These are phyloP conservation scores for Scrobipalpa atriplicella DNA, from an alignment of 2,888 invertebrate genomes.

Conservation along the genomic window DNA sequence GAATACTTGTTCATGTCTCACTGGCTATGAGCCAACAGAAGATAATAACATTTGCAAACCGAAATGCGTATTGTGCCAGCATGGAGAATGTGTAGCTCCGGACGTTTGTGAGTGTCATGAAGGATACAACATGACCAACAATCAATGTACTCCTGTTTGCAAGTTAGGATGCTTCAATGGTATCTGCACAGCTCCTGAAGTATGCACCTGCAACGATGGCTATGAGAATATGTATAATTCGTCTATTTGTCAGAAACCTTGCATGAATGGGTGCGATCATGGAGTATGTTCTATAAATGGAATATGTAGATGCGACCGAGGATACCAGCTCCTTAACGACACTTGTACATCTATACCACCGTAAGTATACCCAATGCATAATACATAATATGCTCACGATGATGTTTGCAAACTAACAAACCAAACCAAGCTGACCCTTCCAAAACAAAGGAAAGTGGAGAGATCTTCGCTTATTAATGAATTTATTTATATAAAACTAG, in stretches of 20 bases:
- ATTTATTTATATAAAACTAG: too few relatives aligned
- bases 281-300: slow-evolving; percentile 51
- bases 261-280: slow-evolving; percentile 45
- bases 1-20: slow-evolving; percentile 36
- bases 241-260: slow-evolving; percentile 50
- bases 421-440: too few relatives aligned
- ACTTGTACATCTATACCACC: slow-evolving; percentile 43
- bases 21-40: slow-evolving; percentile 31
- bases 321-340: slow-evolving; percentile 44
- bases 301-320: slow-evolving; percentile 48
- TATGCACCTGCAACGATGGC: slow-evolving; percentile 48
- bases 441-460: too few relatives aligned
- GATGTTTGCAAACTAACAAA: too few relatives aligned
- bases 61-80: slow-evolving; percentile 29
- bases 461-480: too few relatives aligned
- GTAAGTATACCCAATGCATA: slow-evolving; percentile 46
- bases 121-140: slow-evolving; percentile 34
- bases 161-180: slow-evolving; percentile 35
- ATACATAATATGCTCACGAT: too few relatives aligned
- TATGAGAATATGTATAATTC: slow-evolving; percentile 31
- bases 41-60: slow-evolving; percentile 37
- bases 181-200: slow-evolving; percentile 36
- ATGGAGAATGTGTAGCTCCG: slow-evolving; percentile 35
- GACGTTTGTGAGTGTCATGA: slow-evolving; percentile 3
- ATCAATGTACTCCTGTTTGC: slow-evolving; percentile 42